Percentiles rank a stretch among this genome's conserved stretches.
phyloP scores from a whole-genome alignment of 2,113 vertebrate species.

The Mionectes macconnelli region DNA sequence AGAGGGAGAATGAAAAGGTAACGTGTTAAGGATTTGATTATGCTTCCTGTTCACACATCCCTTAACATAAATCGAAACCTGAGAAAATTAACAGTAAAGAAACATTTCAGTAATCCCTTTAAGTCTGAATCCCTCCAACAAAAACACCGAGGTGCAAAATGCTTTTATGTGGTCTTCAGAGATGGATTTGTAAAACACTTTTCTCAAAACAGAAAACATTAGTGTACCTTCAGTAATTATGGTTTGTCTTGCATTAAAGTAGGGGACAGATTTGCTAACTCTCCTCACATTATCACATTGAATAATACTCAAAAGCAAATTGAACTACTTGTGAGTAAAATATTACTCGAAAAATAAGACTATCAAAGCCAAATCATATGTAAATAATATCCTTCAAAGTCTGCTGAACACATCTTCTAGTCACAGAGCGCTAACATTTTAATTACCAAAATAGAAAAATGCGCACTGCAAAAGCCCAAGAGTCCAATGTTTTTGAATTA shows the following conservation, averaged over 20 bases:
- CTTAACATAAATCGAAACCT: not conserved
- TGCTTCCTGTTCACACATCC: not conserved
- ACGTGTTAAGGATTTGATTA: not conserved
- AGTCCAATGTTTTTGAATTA: not conserved
- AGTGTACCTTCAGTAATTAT: not conserved
- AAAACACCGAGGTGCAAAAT: not conserved
- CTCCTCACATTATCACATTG: not conserved
- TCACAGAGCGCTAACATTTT: not conserved
- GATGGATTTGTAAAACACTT: not conserved
- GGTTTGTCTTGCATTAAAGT: not conserved
- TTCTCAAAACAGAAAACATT: not conserved
- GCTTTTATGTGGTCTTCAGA: not conserved
- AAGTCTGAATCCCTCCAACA: not conserved
- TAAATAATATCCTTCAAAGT: constrained; percentile 40
- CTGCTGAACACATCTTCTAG: not conserved
- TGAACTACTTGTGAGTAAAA: constrained; percentile 16
- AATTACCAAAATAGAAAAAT: constrained; percentile 13
- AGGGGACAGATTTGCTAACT: not conserved
- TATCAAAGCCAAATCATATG: constrained; percentile 22
- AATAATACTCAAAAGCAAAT: not conserved
- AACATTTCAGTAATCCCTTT: not conserved
- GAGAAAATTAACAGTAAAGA: not conserved
- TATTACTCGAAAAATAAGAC: not conserved
- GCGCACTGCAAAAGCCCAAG: not conserved
- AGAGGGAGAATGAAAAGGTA: not conserved